These are phyloP conservation scores for Syrista parreyssii DNA, from an alignment of 2,888 invertebrate species.

Conservation along the genomic window DNA sequence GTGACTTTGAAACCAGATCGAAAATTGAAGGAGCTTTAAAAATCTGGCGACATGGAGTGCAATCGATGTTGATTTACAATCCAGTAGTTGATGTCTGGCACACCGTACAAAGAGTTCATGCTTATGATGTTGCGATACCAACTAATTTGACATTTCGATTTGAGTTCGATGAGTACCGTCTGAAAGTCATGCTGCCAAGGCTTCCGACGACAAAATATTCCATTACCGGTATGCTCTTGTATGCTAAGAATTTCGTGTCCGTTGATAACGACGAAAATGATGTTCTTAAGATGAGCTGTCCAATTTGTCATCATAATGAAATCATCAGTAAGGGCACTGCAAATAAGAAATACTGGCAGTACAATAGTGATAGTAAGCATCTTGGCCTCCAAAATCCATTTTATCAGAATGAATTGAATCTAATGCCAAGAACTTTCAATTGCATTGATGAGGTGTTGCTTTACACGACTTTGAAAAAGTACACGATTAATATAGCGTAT, in stretches of 20 bases:
- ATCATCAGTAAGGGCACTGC: slow-evolving; percentile 53
- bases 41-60: slow-evolving; percentile 54
- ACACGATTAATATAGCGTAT: slow-evolving; percentile 48
- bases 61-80: slow-evolving; percentile 64
- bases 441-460: slow-evolving; percentile 42
- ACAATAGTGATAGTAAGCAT: slow-evolving; percentile 40
- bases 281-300: slow-evolving; percentile 50
- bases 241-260: slow-evolving; percentile 57
- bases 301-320: slow-evolving; percentile 48
- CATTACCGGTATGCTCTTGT: slow-evolving; percentile 47
- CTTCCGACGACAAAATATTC: slow-evolving; percentile 45
- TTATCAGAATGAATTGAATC: slow-evolving; percentile 35
- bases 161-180: slow-evolving; percentile 44
- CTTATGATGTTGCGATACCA: slow-evolving; percentile 53
- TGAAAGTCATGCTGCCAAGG: slow-evolving; percentile 52
- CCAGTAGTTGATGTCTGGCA: slow-evolving; percentile 65
- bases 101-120: slow-evolving; percentile 54
- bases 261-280: slow-evolving; percentile 51
- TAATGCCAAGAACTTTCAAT: slow-evolving; percentile 44
- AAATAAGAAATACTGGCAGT: no score
- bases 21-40: slow-evolving; percentile 50
- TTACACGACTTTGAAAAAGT: slow-evolving; percentile 57
- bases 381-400: slow-evolving; percentile 45
- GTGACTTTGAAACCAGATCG: slow-evolving; percentile 31
- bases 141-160: slow-evolving; percentile 46